Base-by-base conservation (phyloP, 30 jellyfish, hydroid and myxozoan genomes). In the Aurelia aurita region DNA sequence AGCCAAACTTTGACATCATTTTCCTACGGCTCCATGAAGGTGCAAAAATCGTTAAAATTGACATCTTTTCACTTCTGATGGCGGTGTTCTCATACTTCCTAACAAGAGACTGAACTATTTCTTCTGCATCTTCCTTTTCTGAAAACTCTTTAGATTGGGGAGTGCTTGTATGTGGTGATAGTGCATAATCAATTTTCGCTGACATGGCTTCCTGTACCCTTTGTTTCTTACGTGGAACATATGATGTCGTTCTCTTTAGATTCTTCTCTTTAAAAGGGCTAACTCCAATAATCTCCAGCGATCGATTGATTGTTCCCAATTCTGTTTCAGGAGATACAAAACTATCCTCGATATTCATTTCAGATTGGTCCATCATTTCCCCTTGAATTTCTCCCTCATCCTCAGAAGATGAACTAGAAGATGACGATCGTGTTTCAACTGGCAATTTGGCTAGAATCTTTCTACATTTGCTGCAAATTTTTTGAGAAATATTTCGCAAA, bases 1-100 rank as follows among this genome's bases (percentile, higher is more conserved):
- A 7, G 29, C 89, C 81, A 58, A 58, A 58, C 32, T 10, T 58
- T 45, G 58, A 10, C 67, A 70, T 77, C 68, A 58, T 57, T 3
- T 58, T 35, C 32, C 67, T 28, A 1, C 21, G 53, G 81, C 66
- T 35, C 89, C 68, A 58, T 58, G 79, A 9, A 28, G 31, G 44
- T 19, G 89, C 44, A 44, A 77, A 22, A 22, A 49, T 2, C 2
- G 5, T 5, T 32, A 5, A 32, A 8, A 53, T 8, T 53, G 64
- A 2, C 2, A 47, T 47, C 59, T 16, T 47, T 47, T 47, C 59
- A 47, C 59, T 47, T 47, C 59, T 47, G 59, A 10, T 47, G 59
- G 10, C 59, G 14, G 16, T 47, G 10, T 47, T 16, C 59, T 47
- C 59, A 47, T 16, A 47, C 59, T 47, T 47, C 16, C 14, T 47